Base-by-base conservation (phyloP, 2,888 invertebrate species). In the Phortica magna region DNA sequence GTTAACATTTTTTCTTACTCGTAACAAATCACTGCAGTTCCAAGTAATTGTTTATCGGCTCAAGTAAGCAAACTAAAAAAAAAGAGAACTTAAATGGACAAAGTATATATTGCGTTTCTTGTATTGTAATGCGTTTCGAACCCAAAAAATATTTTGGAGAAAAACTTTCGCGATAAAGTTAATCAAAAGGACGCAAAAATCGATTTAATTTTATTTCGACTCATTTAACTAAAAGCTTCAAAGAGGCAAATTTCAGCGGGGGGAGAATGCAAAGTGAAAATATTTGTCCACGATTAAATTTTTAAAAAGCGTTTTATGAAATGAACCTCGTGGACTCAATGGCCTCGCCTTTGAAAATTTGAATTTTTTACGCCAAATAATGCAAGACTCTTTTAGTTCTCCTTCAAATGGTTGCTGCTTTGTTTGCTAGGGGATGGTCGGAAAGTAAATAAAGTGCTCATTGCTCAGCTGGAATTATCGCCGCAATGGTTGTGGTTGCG, bases 201-300 rank as follows among this genome's bases (percentile, higher is more conserved):
- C 89, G 89, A 90, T 90, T 90, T 87, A 90, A 88, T 90, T 89
- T 90, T 87, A 89, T 89, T 88, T 84, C 84, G 85, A 88, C 83
- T 88, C 90, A 90, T 89, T 89, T 90, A 89, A 89, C 88, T 89
- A 89, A 89, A 87, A 90, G 89, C 88, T 80, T 79, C 77, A 75
- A 67, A 17, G 71, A 79, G 59, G 73, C 55, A 65, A 76, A 78
- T 67, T 67, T 39, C 5, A 42, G 41, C 67, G 41, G 67, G 42
- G 78, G 80, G 77, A 78, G 68, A 75, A 79, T 64, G 79, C 75
- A 76, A 79, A 89, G 85, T 84, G 85, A 86, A 89, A 89, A 90
- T 88, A 89, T 89, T 90, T 89, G 89, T 87, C 83, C 88, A 88
- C 85, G 89, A 85, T 88, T 89, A 89, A 89, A 89, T 88, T 88